Base-by-base conservation (phyloP, 2,113 vertebrate genomes). In the Felis chaus region DNA sequence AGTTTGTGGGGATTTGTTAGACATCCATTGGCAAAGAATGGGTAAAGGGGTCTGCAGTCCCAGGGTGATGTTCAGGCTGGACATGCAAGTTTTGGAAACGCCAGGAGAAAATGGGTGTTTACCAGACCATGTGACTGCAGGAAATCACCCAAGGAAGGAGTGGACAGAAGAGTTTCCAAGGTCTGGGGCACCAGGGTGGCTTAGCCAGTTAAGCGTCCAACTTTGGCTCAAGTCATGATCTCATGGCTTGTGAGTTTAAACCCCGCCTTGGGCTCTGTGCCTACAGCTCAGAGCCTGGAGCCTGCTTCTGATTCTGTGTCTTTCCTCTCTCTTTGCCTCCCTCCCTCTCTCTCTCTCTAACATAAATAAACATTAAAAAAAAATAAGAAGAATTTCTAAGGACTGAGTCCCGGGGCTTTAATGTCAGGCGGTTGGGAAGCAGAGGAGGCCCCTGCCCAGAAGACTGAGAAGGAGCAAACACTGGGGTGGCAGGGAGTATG, bases 361-460 rank as follows among this genome's bases (percentile, higher is more conserved):
- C 57, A 23, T 61, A 61, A 61, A 61, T 61, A 61, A 61, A 61
- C 57, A 25, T 61, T 25, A 61, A 61, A 23, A 61, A 57, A 57
- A 9, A 61, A 61, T 2, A 21, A 57, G 6, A 55, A 36, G 23
- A 15, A n/a, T 33, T 68, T 89, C 89, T 10, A 45, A 61, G 80
- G 63, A 71, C 48, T 25, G 55, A 71, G 73, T 50, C 11, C 71
- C 0, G 15, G 33, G 69, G 29, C 39, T 18, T 25, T 10, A 31
- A 18, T 7, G 19, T 23, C 11, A 48, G 45, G 8, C 23, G 21
- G 41, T 0, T 0, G 1, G n/a, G 50, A 27, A 21, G 61, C 21
- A 71, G 31, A 25, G 83, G 66, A 53, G 33, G 19, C 11, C 6
- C 14, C 45, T 57, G 48, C 9, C 65, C 29, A 79, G 69, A 36